Base-by-base conservation (phyloP, 1,140 invertebrate genomes). In the Diprion similis region DNA sequence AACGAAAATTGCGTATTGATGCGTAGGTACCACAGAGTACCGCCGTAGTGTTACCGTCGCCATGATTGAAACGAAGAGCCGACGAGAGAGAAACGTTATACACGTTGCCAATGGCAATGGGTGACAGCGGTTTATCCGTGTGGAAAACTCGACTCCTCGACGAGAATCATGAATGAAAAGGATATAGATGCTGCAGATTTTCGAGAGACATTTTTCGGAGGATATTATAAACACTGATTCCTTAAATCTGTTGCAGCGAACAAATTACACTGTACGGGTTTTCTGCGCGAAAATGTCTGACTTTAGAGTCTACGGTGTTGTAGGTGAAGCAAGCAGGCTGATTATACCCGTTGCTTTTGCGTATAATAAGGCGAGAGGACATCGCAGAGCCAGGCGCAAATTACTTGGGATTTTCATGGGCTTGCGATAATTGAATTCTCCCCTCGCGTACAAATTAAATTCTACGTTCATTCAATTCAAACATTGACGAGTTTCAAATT, bases 341-440 rank as follows among this genome's bases (percentile, higher is more conserved):
- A 13, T 59, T 10, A 59, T 15, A 59, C 51, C 51, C 51, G 11
- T 59, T 59, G 51, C 51, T 59, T 37, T 37, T 37, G 24, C 24
- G 24, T 37, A 6, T 17, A 17, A 59, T 59, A 11, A 59, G 51
- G 51, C n/a, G 11, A 17, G n/a, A 17, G 51, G n/a, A 59, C 51
- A 59, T 59, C 11, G 51, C 51, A 17, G 8, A 59, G 51, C 51
- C 51, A 59, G 51, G 51, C 9, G 51, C 6, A 59, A 59, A 59
- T 59, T 59, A 59, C 9, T 59, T 59, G 51, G 51, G 51, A 17
- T 59, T 59, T 59, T 17, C 51, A 8, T 59, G 51, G 51, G 51
- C 51, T 59, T 59, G 51, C 51, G 51, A 59, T 59, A 59, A 59
- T 59, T 59, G 51, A 59, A 59, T 59, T 59, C 24, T 37, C 51